These are phyloP conservation scores for Parauchenoglanis ngamensis DNA, from an alignment of 2,797 vertebrate species.

Conservation along the genomic window DNA sequence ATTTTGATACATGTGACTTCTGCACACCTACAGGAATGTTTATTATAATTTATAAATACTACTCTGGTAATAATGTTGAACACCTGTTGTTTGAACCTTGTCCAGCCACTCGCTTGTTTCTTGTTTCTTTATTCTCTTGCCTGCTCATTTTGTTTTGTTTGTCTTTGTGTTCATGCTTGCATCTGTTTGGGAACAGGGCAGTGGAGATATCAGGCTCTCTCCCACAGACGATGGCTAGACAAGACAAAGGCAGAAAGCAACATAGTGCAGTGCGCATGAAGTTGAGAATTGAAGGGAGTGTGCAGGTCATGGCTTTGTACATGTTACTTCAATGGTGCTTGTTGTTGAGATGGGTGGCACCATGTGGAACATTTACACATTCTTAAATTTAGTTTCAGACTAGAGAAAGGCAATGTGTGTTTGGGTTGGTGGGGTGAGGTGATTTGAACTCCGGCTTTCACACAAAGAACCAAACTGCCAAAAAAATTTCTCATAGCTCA, in stretches of 20 bases:
- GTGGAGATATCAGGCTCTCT: neutral
- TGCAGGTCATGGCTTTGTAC: neutral
- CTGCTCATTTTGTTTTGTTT: conserved; percentile 11
- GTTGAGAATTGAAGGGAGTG: neutral
- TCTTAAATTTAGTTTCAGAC: neutral
- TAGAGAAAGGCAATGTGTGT: neutral
- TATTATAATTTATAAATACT: neutral
- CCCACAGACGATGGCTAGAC: conserved; percentile 2
- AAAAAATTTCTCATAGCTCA: neutral
- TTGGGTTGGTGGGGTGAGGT: neutral
- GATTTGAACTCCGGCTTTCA: neutral
- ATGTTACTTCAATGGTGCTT: neutral
- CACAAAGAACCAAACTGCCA: neutral
- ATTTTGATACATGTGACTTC: conserved; percentile 24
- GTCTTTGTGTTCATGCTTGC: neutral
- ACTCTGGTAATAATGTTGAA: conserved; percentile 9
- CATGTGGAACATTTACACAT: neutral
- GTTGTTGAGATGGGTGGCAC: neutral
- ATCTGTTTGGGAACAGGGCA: conserved; percentile 24
- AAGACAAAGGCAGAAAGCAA: neutral
- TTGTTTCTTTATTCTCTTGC: conserved; percentile 37
- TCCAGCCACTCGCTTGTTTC: conserved; percentile 2
- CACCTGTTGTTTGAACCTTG: conserved; percentile 21
- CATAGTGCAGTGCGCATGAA: neutral
- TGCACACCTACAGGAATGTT: conserved; percentile 37